Conservation (phyloP, 2,888 invertebrate species). For the Cantharis flavilabris region DNA sequence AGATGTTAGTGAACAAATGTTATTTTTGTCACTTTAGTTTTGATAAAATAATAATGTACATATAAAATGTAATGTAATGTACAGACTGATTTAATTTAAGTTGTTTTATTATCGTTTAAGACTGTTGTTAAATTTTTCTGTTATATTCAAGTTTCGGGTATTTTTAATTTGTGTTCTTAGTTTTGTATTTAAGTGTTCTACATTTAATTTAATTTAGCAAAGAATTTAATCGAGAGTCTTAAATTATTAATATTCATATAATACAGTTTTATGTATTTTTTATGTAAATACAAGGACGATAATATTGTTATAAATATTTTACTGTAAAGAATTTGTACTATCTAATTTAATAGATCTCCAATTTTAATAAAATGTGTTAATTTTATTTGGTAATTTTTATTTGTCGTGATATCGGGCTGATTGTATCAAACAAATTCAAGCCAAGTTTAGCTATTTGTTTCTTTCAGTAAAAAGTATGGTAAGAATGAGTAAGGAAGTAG, state of each 20-base stretch:
- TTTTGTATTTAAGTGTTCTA: not conserved
- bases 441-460: too few species aligned
- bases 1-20: not conserved
- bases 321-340: not conserved
- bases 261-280: constrained; percentile 2
- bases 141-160: not conserved
- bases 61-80: not conserved
- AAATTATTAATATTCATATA: not conserved
- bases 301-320: constrained; percentile 1
- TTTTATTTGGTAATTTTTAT: not conserved
- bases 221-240: not conserved
- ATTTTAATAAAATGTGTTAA: not conserved
- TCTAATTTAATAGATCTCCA: not conserved
- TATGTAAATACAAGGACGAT: not conserved
- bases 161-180: not conserved
- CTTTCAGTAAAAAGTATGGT: too few species aligned
- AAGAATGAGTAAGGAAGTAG: too few species aligned
- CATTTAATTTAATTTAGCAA: not conserved
- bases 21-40: not conserved
- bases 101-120: not conserved
- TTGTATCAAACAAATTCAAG: too few species aligned
- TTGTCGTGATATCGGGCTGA: too few species aligned
- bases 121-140: not conserved
- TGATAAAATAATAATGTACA: not conserved
- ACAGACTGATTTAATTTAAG: not conserved